Conservation (phyloP, 2,797 vertebrate genomes). For the Mormyrops attenuatus region DNA sequence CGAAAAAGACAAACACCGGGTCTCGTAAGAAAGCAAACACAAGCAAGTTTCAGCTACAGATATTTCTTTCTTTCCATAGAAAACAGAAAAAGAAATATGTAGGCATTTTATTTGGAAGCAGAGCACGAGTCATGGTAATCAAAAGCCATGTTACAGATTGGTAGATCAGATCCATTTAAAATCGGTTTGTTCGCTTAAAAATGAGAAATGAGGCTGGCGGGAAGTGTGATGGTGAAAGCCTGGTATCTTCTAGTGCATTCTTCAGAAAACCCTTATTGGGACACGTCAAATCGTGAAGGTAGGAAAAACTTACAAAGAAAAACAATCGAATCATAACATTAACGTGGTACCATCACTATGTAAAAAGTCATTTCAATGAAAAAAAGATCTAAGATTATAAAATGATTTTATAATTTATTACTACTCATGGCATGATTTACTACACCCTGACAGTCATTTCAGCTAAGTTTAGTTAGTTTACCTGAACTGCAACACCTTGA, state of each 20-base stretch:
- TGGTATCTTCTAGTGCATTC: not conserved
- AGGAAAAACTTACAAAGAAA: not conserved
- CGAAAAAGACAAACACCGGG: not conserved
- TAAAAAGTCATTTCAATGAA: not conserved
- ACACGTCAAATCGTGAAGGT: not conserved
- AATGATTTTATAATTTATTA: not conserved
- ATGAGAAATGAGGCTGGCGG: not conserved
- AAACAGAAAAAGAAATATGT: not conserved
- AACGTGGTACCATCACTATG: not conserved
- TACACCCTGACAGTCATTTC: not conserved
- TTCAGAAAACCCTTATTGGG: not conserved
- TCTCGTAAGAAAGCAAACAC: not conserved
- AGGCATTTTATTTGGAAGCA: not conserved
- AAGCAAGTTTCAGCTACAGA: not conserved
- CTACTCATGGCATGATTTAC: not conserved
- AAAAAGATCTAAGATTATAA: not conserved
- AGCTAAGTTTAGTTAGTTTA: not conserved
- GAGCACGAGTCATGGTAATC: not conserved
- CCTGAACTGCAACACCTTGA: not conserved
- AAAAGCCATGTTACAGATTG: not conserved
- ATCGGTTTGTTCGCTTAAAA: not conserved
- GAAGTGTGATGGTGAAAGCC: not conserved
- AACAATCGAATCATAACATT: not conserved
- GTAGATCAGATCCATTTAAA: not conserved
- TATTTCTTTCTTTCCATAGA: not conserved